Percentiles rank a stretch among this genome's conserved stretches.
Evolutionary conservation across 2,797 vertebrate species (phyloP).

Genomic region (Pelochelys cantorii): DNA sequence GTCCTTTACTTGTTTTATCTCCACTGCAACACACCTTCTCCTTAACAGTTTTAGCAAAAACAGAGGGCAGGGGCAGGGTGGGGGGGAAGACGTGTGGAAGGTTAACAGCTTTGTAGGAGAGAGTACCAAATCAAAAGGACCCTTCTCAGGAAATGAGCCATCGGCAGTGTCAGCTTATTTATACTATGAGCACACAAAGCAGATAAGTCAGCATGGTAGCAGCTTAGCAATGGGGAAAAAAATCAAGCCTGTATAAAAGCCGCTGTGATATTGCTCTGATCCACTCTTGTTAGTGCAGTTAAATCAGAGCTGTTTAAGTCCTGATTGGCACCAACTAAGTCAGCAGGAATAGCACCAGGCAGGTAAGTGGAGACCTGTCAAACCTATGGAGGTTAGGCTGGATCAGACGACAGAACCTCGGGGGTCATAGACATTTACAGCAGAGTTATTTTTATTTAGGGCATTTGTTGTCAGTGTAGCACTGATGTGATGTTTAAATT

Average conservation of each 20-base stretch:
- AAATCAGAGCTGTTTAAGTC: neutral
- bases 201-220: neutral
- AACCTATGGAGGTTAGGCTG: accelerated
- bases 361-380: neutral
- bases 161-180: neutral
- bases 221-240: neutral
- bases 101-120: neutral
- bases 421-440: accelerated
- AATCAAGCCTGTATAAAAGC: neutral
- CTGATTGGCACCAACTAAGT: neutral
- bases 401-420: neutral
- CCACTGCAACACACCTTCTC: neutral
- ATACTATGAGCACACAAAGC: neutral
- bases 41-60: neutral
- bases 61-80: neutral
- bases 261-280: neutral
- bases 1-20: neutral
- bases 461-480: neutral
- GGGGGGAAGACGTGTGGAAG: neutral
- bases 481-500: neutral
- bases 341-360: neutral
- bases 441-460: neutral
- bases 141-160: neutral
- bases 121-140: neutral
- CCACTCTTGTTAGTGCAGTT: neutral